A percentile compares a stretch with the other conserved stretches of the same genome.
phyloP scores from a whole-genome alignment of 2,888 invertebrate species.

The Agrochola litura region DNA sequence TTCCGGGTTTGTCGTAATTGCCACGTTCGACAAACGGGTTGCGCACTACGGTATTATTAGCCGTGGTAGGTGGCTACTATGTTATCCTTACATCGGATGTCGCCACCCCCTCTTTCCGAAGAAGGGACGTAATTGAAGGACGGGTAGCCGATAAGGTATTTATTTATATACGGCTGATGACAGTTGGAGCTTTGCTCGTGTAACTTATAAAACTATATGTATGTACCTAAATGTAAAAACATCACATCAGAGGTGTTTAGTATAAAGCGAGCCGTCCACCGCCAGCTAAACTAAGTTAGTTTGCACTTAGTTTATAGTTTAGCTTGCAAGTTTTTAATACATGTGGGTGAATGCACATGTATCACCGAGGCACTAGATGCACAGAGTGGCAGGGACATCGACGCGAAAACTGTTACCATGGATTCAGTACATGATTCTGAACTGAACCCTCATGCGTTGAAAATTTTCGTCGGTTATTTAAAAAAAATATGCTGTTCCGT shows the following conservation, averaged over 20 bases:
- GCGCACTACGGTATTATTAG: conserved; percentile 20
- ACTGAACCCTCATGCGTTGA: no score
- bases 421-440: no score
- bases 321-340: no score
- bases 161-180: conserved; percentile 38
- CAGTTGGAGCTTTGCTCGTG: neutral
- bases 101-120: neutral
- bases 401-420: no score
- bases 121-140: conserved; percentile 36
- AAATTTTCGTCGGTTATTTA: no score
- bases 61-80: conserved; percentile 7
- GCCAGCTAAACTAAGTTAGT: no score
- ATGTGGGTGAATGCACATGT: no score
- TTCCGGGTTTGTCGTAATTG: conserved; percentile 27
- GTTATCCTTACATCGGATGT: conserved; percentile 29
- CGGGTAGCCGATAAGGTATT: conserved; percentile 28
- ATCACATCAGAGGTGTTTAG: neutral
- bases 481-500: no score
- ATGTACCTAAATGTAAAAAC: neutral
- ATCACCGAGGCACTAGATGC: neutral
- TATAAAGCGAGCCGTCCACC: no score
- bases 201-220: neutral
- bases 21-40: conserved; percentile 23
- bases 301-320: no score
- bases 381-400: neutral